Evolutionary conservation across 2,113 vertebrate genomes (phyloP), one percentile per base, ranked within the genome.

Genomic region (Bombycilla garrulus): DNA sequence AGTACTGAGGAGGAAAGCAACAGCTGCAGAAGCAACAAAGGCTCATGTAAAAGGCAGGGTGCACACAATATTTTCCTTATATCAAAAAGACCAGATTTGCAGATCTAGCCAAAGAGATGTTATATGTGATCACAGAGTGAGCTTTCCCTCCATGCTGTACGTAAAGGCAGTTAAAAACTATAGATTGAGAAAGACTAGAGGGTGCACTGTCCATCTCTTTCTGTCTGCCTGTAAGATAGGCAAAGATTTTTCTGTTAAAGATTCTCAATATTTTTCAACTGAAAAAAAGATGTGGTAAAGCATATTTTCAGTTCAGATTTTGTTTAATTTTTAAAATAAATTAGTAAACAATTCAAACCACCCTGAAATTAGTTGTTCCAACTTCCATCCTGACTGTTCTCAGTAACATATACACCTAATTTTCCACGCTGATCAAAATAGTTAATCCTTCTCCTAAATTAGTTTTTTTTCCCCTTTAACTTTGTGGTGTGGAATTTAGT

Each of bases 401-500:
- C 66, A 40, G 80, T 87, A 95, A 92, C 94, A 97, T 78, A 93
- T 95, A 96, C 90, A 96, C 96, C 97, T 97, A 95, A 97, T 98
- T 98, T 98, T 98, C 96, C 91, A 95, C 95, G 93, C 97, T 94
- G 97, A 98, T 97, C 97, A 97, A 95, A 93, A 97, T 97, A 92
- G 92, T 97, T 98, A 98, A 98, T 98, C 98, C 98, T 95, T 96
- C 95, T 96, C 97, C 97, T 98, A 98, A 98, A 98, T 98, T 97
- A 98, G 96, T 89, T 81, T 76, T 88, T 79, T 91, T 90, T 91
- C 28, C 31, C 90, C 97, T 97, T 97, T 97, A 98, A 98, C 97
- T 98, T 98, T 98, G 98, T 97, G 97, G 96, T 97, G 97, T 98
- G 97, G 98, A 98, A 98, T 98, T 98, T 98, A 98, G 97, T 97